phyloP scores from a whole-genome alignment of 2,797 vertebrate genomes.

The Poliocrania exsul region DNA sequence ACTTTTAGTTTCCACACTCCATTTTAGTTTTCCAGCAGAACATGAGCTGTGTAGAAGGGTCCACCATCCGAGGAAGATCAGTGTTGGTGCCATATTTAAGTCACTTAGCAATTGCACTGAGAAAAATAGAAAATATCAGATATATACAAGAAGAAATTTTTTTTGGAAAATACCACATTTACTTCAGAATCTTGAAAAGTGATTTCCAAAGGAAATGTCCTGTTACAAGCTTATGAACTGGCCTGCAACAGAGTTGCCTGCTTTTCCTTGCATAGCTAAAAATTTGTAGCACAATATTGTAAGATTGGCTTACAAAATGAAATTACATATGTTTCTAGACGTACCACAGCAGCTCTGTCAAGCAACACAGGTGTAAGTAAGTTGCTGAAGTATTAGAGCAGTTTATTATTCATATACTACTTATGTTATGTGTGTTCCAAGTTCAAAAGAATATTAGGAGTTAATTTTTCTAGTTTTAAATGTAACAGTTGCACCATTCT shows the following conservation, averaged over 20 bases:
- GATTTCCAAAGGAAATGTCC: slow-evolving; percentile 13
- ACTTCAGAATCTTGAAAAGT: slow-evolving; percentile 22
- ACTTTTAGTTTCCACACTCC: slow-evolving; percentile 59
- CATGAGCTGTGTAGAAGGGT: slow-evolving; percentile 21
- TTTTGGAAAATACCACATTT: not conserved
- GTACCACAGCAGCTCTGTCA: slow-evolving; percentile 61
- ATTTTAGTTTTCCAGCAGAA: slow-evolving; percentile 70
- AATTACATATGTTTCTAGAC: slow-evolving; percentile 24
- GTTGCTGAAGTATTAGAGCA: slow-evolving; percentile 69
- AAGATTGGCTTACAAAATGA: slow-evolving; percentile 64
- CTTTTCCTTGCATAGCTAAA: slow-evolving; percentile 68
- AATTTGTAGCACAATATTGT: slow-evolving; percentile 63
- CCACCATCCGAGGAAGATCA: not conserved
- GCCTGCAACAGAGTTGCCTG: slow-evolving; percentile 61
- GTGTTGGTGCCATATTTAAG: slow-evolving; percentile 37
- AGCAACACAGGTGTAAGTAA: slow-evolving; percentile 58
- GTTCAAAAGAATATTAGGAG: slow-evolving; percentile 69
- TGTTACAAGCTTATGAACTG: slow-evolving; percentile 35
- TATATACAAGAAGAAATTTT: not conserved
- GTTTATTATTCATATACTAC: slow-evolving; percentile 71
- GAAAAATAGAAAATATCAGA: not conserved
- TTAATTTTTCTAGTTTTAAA: slow-evolving; percentile 70
- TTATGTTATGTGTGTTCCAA: slow-evolving; percentile 71
- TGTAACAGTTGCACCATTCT: slow-evolving; percentile 74
- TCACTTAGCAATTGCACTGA: slow-evolving; percentile 18